phyloP scores from a whole-genome alignment of 2,888 invertebrate species.

The Dicycla oo region DNA sequence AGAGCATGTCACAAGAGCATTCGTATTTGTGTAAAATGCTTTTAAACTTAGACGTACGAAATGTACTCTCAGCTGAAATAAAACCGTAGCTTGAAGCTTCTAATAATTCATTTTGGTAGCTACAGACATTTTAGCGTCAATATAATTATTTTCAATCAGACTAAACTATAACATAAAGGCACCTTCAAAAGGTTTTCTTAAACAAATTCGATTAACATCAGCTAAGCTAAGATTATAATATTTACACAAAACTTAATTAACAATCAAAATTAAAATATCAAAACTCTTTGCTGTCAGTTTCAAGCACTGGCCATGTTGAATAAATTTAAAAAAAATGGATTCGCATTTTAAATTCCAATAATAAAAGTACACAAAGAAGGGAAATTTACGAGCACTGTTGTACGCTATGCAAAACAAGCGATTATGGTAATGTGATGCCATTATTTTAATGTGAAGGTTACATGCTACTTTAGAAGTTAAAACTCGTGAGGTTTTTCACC shows the following conservation, averaged over 20 bases:
- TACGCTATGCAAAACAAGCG: conserved; percentile 51
- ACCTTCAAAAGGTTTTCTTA: background rate
- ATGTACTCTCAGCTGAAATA: background rate
- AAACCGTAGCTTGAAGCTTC: background rate
- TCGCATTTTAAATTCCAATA: conserved; percentile 54
- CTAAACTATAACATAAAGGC: background rate
- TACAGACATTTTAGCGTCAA: background rate
- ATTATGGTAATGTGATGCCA: conserved; percentile 48
- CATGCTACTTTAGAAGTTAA: conserved; percentile 21
- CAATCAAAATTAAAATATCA: conserved; percentile 8
- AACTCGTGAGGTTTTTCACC: conserved; percentile 8
- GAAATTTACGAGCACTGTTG: conserved; percentile 50
- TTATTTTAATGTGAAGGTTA: conserved; percentile 44
- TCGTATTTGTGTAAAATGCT: conserved; percentile 15
- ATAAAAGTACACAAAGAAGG: conserved; percentile 41
- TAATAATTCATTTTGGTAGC: background rate
- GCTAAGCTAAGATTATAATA: background rate
- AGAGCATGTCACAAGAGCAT: conserved; percentile 5
- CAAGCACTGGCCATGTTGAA: conserved; percentile 28
- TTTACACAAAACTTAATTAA: conserved; percentile 1
- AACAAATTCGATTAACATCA: background rate
- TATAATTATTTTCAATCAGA: background rate
- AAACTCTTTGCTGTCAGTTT: conserved; percentile 20
- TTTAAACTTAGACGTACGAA: background rate
- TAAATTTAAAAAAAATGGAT: conserved; percentile 40